Evolutionary conservation across 2,113 vertebrate species (phyloP).

Genomic region (Lepidiolamprologus cunningtoni): DNA sequence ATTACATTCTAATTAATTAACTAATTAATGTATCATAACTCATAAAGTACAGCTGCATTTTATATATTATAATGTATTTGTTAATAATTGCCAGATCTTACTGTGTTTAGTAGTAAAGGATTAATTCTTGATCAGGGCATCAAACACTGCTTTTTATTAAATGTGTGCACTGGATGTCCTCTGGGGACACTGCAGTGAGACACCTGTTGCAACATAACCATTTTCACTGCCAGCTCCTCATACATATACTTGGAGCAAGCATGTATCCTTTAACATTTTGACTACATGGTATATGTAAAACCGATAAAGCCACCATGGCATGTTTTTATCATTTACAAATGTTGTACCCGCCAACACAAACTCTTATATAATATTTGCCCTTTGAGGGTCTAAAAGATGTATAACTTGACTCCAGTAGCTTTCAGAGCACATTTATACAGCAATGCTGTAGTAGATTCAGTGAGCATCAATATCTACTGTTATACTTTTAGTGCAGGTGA

Average conservation of each 20-base stretch:
- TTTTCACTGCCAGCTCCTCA: not conserved
- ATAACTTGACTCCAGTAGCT: not conserved
- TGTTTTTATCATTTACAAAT: not conserved
- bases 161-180: not conserved
- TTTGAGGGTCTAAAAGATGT: not conserved
- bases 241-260: not conserved
- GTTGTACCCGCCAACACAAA: rapidly evolving
- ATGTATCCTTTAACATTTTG: rapidly evolving
- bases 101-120: not conserved
- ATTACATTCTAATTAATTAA: rapidly evolving
- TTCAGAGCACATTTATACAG: rapidly evolving
- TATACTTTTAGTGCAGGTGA: not conserved
- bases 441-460: not conserved
- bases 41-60: not conserved
- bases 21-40: not conserved
- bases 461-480: not conserved
- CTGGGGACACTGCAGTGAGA: not conserved
- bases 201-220: not conserved
- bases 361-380: not conserved
- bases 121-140: not conserved
- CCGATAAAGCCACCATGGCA: rapidly evolving
- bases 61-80: not conserved
- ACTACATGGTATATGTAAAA: rapidly evolving
- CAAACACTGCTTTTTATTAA: not conserved
- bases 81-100: not conserved